Evolutionary conservation across 2,113 vertebrate species (phyloP).

Genomic region (Chaetodon auriga): DNA sequence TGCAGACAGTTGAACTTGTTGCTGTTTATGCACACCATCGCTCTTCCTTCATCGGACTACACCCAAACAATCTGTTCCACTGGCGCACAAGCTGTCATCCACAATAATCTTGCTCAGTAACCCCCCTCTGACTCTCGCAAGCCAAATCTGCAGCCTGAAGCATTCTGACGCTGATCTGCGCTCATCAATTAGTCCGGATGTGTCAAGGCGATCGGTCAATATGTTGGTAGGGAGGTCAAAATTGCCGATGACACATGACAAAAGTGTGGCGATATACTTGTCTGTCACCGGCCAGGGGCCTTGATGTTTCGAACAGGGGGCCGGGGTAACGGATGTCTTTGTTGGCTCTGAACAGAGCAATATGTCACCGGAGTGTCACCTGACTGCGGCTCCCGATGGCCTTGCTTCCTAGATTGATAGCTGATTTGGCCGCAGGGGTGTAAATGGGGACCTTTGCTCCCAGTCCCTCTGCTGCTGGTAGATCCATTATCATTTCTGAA

Average conservation of each 20-base stretch:
- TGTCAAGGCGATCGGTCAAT: conserved; percentile 59
- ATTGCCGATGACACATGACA: conserved; percentile 61
- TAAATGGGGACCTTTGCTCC: conserved; percentile 77
- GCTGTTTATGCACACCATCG: conserved; percentile 39
- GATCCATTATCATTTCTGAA: conserved; percentile 75
- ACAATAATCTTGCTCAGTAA: conserved; percentile 34
- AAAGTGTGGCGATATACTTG: conserved; percentile 55
- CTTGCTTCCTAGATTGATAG: conserved; percentile 78
- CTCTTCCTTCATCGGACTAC: conserved; percentile 46
- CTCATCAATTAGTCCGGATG: conserved; percentile 54
- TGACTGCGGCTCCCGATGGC: conserved; percentile 64
- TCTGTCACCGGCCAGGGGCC: conserved; percentile 65
- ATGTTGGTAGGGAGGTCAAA: conserved; percentile 49
- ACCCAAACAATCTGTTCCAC: conserved; percentile 52
- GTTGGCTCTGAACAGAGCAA: conserved; percentile 55
- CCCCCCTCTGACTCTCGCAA: conserved; percentile 24
- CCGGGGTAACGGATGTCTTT: conserved; percentile 56
- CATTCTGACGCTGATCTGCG: conserved; percentile 42
- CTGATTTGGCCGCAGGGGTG: conserved; percentile 71
- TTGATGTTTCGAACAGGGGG: conserved; percentile 63
- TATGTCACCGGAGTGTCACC: conserved; percentile 75
- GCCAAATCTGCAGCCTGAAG: conserved; percentile 27
- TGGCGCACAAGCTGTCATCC: conserved; percentile 39
- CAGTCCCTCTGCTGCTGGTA: conserved; percentile 38
- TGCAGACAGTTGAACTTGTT: conserved; percentile 47